These are phyloP conservation scores for Raja brachyura DNA, from an alignment of 2,113 vertebrate genomes.

Conservation along the genomic window DNA sequence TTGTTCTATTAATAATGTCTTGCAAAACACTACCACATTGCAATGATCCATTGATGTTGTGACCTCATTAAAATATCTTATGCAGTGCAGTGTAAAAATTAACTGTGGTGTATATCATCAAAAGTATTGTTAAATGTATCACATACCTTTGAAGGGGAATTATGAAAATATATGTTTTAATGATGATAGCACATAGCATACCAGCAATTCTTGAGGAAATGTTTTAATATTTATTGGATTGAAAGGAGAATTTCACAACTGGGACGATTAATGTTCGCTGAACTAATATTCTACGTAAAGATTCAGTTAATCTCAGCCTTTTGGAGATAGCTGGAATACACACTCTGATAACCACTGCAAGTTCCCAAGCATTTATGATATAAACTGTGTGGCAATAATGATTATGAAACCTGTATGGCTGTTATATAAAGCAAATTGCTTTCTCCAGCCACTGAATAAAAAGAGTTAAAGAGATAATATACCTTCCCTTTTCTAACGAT, in stretches of 20 bases:
- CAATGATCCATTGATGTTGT: constrained; percentile 1
- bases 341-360: background rate
- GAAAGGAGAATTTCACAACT: background rate
- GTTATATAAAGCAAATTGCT: constrained; percentile 28
- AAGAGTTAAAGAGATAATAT: constrained; percentile 27
- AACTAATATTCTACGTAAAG: constrained; percentile 23
- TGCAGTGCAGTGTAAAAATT: background rate
- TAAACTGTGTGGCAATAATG: background rate
- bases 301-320: constrained; percentile 10
- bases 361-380: background rate
- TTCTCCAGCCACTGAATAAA: constrained; percentile 29
- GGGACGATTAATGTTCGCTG: background rate
- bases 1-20: background rate
- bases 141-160: background rate
- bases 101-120: background rate
- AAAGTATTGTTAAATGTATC: background rate
- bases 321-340: constrained; percentile 9
- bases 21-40: background rate
- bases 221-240: background rate
- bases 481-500: background rate
- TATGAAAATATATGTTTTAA: background rate
- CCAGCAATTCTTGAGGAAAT: background rate
- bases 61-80: background rate
- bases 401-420: constrained; percentile 3
- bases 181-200: too few species aligned